A percentile compares a stretch with the other conserved stretches of the same genome.
Evolutionary conservation across 2,888 invertebrate genomes (phyloP).

Genomic region (Eilema caniola): DNA sequence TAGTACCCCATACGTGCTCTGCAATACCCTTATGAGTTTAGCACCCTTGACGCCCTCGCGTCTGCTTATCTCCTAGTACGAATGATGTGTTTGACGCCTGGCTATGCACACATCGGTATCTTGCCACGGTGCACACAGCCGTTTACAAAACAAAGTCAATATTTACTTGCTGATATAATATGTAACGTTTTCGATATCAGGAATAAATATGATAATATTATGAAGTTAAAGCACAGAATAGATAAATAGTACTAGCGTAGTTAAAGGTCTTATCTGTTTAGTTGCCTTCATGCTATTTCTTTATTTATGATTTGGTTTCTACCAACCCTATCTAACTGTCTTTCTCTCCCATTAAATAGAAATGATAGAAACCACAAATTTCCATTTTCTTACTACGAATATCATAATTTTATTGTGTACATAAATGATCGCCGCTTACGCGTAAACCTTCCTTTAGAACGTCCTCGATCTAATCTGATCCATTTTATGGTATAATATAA

Average conservation of each 20-base stretch:
- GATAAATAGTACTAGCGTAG: no score
- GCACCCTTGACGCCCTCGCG: conserved; percentile 39
- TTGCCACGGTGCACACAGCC: conserved; percentile 27
- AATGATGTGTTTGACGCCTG: conserved; percentile 29
- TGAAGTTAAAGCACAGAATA: neutral
- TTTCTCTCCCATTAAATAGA: no score
- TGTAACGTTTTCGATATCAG: neutral
- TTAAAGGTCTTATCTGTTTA: neutral
- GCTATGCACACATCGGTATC: conserved; percentile 22
- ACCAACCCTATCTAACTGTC: no score
- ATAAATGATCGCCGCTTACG: no score
- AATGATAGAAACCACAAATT: no score
- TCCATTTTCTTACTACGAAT: no score
- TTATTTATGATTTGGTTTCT: no score
- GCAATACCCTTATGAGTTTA: conserved; percentile 45
- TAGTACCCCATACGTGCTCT: conserved; percentile 43
- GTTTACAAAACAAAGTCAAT: conserved; percentile 33
- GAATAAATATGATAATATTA: neutral
- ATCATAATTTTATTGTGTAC: no score
- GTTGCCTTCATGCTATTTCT: neutral
- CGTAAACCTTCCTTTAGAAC: no score
- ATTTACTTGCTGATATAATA: conserved; percentile 33
- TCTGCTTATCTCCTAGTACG: conserved; percentile 46
- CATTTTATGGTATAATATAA: no score
- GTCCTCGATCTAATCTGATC: no score